Conservation (phyloP, 2,888 invertebrate species). For the Eurytoma adleriae region DNA sequence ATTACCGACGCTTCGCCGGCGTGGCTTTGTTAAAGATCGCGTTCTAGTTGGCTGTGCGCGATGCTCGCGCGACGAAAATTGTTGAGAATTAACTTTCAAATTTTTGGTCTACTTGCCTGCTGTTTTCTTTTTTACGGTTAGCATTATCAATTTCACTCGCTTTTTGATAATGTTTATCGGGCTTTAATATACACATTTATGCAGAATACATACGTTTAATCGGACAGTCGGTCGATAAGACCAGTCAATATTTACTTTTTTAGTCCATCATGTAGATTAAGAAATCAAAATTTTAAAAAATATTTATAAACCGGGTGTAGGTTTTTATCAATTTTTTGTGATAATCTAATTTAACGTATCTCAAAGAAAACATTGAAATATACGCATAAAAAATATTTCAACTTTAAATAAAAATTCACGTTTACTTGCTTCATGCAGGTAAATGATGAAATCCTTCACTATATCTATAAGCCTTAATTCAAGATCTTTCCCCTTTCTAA, state of each 20-base stretch:
- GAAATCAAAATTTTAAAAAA: not conserved
- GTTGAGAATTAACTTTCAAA: not conserved
- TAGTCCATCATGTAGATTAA: not conserved
- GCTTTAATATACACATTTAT: not conserved
- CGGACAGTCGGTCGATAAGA: not conserved
- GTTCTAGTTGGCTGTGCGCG: not conserved
- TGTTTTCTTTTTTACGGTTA: not conserved
- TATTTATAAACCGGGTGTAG: not conserved
- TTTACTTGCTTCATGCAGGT: too few species aligned
- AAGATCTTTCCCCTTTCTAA: too few species aligned
- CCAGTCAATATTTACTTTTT: not conserved
- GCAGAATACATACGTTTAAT: not conserved
- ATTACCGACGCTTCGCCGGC: slow-evolving; percentile 13
- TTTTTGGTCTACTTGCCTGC: not conserved
- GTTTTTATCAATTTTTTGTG: not conserved
- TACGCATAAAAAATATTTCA: too few species aligned
- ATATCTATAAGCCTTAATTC: too few species aligned
- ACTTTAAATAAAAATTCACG: too few species aligned
- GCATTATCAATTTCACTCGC: too few species aligned
- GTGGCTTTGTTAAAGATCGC: slow-evolving; percentile 13
- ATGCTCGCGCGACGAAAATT: not conserved
- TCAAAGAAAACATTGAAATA: too few species aligned
- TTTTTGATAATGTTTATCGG: slow-evolving; percentile 3
- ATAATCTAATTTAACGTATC: too few species aligned
- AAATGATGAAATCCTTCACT: too few species aligned